A percentile compares a stretch with the other conserved stretches of the same genome.
These are phyloP conservation scores for Helicorthomorpha holstii DNA, from an alignment of 1,140 invertebrate species.

Conservation along the genomic window DNA sequence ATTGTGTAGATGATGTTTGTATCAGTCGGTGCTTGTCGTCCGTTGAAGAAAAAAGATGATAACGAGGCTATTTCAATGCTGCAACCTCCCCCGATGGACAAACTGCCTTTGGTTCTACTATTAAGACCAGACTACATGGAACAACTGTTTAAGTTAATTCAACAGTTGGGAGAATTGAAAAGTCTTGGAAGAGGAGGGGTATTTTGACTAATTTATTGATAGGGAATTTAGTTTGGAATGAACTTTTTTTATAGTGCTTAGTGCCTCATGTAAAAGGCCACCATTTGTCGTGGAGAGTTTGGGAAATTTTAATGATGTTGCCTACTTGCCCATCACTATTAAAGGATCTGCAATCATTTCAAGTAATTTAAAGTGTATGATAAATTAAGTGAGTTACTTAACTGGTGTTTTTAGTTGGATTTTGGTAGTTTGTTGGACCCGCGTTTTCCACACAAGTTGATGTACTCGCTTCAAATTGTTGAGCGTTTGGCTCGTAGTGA, in stretches of 20 bases:
- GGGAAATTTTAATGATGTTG: constrained; percentile 81
- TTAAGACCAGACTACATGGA: constrained; percentile 74
- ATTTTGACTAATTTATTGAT: constrained; percentile 3
- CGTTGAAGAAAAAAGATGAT: constrained; percentile 39
- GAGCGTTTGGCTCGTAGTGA: constrained; percentile 38
- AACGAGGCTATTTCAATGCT: constrained; percentile 55
- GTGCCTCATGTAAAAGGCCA: constrained; percentile 62
- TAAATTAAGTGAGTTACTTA: neutral
- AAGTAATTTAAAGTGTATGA: constrained; percentile 9
- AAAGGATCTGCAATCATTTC: constrained; percentile 49
- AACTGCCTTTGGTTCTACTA: constrained; percentile 64
- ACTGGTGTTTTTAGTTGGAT: neutral
- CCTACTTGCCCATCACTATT: constrained; percentile 70
- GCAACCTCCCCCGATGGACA: constrained; percentile 59
- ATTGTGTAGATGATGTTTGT: constrained; percentile 60
- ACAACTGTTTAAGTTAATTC: constrained; percentile 73
- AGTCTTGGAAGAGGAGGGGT: constrained; percentile 47
- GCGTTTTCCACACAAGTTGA: constrained; percentile 73
- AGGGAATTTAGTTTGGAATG: neutral
- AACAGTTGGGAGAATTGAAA: constrained; percentile 53
- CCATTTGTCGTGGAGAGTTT: constrained; percentile 69
- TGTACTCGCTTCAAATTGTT: constrained; percentile 87
- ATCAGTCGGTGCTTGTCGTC: constrained; percentile 60
- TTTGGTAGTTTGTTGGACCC: constrained; percentile 62
- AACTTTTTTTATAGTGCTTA: neutral